These are phyloP conservation scores for Hystrix cristata DNA, from an alignment of 2,113 vertebrate species.

Conservation along the genomic window DNA sequence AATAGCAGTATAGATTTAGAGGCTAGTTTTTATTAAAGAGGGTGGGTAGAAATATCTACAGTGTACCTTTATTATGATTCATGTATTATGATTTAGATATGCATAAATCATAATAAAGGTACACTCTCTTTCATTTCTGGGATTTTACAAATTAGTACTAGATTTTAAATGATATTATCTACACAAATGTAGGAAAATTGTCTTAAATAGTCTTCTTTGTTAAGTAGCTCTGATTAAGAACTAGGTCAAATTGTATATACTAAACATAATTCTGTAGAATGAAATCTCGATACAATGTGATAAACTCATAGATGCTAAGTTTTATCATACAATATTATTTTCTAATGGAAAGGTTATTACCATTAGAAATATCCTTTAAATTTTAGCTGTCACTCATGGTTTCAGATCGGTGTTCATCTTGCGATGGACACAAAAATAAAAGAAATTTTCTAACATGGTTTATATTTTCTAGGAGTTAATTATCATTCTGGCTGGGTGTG, in stretches of 20 bases:
- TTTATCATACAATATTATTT: background rate
- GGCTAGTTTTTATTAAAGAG: slow-evolving; percentile 88
- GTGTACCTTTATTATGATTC: slow-evolving; percentile 84
- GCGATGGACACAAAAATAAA: background rate
- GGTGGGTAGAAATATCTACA: slow-evolving; percentile 83
- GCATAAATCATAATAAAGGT: too few relatives aligned
- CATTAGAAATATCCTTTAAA: background rate
- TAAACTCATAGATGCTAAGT: background rate
- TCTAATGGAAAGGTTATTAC: slow-evolving; percentile 13
- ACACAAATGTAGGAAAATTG: background rate
- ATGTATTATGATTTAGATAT: slow-evolving; percentile 53
- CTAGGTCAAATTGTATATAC: background rate
- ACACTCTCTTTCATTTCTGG: slow-evolving; percentile 70
- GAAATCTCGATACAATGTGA: slow-evolving; percentile 8
- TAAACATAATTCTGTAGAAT: background rate
- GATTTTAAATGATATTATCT: slow-evolving; percentile 8
- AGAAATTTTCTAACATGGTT: background rate
- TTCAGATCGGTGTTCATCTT: background rate
- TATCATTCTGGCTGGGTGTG: background rate
- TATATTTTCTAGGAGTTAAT: slow-evolving; percentile 18
- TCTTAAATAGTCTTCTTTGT: background rate
- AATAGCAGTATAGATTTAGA: slow-evolving; percentile 84
- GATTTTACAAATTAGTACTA: slow-evolving; percentile 51
- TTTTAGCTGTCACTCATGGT: background rate
- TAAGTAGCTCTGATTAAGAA: background rate